Base-by-base conservation (phyloP, 1,140 invertebrate genomes). In the Drosophila ficusphila region DNA sequence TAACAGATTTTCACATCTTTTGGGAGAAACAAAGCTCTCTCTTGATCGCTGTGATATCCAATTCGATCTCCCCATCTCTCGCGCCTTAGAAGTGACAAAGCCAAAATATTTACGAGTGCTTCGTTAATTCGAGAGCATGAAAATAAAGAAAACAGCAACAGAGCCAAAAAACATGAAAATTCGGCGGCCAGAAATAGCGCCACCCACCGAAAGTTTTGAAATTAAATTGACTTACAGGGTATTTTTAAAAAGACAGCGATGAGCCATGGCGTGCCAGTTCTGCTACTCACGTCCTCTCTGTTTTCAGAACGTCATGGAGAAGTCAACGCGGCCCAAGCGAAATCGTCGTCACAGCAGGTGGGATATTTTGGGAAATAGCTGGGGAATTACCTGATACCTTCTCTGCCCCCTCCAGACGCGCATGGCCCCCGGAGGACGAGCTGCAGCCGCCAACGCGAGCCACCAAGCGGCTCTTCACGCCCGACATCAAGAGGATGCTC, bases 401-500 rank as follows among this genome's bases (percentile, higher is more conserved):
- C 4, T 41, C 21, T 11, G 6, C 16, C 18, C 11, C 18, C 52
- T 38, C 0, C 12, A 90, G 89, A 73, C 85, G 90, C 9, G 86
- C 88, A 27, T 92, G 90, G 90, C 89, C 90, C 1, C 81, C 89
- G 34, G 88, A 90, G 54, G 79, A 90, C 36, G 73, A 82, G 36
- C 46, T 79, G 51, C 75, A 94, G 31, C 93, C 94, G 18, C 5
- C 62, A n/a, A 46, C 12, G 0, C 82, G 94, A n/a, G 93, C 94
- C 25, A 93, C 93, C 36, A 95, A 95, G 81, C 92, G 94, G 29
- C 92, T 95, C 2, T 95, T 95, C 81, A 95, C 95, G 8, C 95
- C 95, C 52, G 95, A 95, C 92, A 95, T 95, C 49, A 95, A 95
- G 77, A 92, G 93, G 44, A 95, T 94, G 90, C 90, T 95, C 8